Base-by-base conservation (phyloP, 2,888 invertebrate species). In the Merodon equestris region DNA sequence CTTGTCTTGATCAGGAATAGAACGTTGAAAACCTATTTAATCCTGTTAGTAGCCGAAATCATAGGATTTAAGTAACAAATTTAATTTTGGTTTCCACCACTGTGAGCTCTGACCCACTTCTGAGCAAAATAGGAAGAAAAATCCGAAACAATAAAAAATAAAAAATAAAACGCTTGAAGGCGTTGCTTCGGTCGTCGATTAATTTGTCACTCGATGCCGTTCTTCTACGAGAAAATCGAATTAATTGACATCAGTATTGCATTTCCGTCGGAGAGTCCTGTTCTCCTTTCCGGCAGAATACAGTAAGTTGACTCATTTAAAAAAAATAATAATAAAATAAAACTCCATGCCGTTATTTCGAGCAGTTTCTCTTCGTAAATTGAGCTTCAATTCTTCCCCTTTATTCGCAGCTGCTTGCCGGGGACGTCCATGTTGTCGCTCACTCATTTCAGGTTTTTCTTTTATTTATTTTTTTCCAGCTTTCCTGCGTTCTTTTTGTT, bases 211-310 rank as follows among this genome's bases (percentile, higher is more conserved):
- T 7, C 27, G 27, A 18, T 54, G 19, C 3, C 48, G 19, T 48
- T 48, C 27, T 48, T 40, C 36, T 34, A 12, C 36, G 18, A 10
- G 1, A 13, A 50, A 42, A 9, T 67, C 48, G 40, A 48, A 50
- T 44, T 57, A 50, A 58, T 45, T 68, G 51, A 51, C 57, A 48
- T 44, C 50, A 58, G 45, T 45, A 50, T 58, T 68, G 50, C 17
- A 57, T 51, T 57, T 67, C 57, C 68, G 51, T 19, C 50, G 18
- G 34, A 14, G 34, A 50, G 34, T 18, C 50, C 51, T 44, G 42
- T 17, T 48, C 48, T 51, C 38, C 27, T 27, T 27, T 27, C 7
- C 27, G 3, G 2, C 27, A 4, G 3, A 27, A 27, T 61, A 38
- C 40, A 44, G 9, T 19, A 19, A 34, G 27, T 13, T 60, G 60